Evolutionary conservation across 2,888 invertebrate species (phyloP).

Genomic region (Tholera decimalis): DNA sequence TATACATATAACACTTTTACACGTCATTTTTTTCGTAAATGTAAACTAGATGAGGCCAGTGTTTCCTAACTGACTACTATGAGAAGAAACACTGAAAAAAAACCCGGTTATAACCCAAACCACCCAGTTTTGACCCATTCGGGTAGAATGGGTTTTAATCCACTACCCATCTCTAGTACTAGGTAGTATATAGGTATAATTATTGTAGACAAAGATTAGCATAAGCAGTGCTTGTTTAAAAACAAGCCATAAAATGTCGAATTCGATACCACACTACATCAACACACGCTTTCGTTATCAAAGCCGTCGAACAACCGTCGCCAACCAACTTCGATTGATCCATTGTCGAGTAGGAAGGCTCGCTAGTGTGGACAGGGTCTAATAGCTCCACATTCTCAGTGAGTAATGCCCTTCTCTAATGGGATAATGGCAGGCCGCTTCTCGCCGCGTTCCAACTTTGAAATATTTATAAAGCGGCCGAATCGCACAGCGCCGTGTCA

Average conservation of each 20-base stretch:
- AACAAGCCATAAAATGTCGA: background rate
- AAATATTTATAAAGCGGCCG: conserved; percentile 89
- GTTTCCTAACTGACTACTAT: no score
- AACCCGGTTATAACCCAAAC: no score
- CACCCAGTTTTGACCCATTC: no score
- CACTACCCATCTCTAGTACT: no score
- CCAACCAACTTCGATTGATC: conserved; percentile 39
- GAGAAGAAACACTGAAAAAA: no score
- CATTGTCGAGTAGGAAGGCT: conserved; percentile 55
- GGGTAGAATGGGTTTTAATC: no score
- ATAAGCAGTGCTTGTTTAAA: background rate
- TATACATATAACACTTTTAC: no score
- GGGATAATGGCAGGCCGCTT: conserved; percentile 85
- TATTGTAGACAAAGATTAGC: background rate
- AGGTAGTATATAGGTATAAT: background rate
- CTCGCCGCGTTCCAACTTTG: conserved; percentile 82
- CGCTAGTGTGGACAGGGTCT: conserved; percentile 72
- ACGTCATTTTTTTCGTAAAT: no score
- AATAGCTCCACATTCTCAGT: conserved; percentile 86
- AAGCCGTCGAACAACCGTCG: conserved; percentile 40
- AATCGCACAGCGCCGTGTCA: conserved; percentile 82
- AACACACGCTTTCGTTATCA: conserved; percentile 33
- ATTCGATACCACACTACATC: conserved; percentile 13
- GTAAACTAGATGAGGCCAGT: no score
- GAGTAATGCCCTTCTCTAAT: conserved; percentile 89